phyloP scores from a whole-genome alignment of 2,888 invertebrate genomes.

The Xestia rhomboidea region DNA sequence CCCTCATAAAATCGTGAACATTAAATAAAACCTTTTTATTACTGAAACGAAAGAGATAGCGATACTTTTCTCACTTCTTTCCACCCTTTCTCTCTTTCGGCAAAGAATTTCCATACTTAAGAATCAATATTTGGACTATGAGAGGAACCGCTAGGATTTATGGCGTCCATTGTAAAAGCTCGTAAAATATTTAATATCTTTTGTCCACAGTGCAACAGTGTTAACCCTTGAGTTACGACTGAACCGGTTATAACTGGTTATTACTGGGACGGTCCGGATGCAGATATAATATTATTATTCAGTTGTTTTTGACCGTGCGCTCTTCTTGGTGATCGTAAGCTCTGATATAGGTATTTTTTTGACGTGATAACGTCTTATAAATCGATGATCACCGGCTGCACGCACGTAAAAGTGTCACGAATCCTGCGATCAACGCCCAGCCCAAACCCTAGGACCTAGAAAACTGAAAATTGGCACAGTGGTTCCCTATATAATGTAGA shows the following conservation, averaged over 20 bases:
- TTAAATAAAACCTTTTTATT: constrained; percentile 55
- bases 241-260: constrained; percentile 36
- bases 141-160: constrained; percentile 52
- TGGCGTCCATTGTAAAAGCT: constrained; percentile 41
- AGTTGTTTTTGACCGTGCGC: background rate
- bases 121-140: constrained; percentile 59
- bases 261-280: constrained; percentile 29
- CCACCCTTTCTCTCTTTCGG: constrained; percentile 3
- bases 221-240: constrained; percentile 46
- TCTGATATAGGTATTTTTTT: background rate
- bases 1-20: constrained; percentile 51
- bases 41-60: constrained; percentile 34
- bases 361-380: no score
- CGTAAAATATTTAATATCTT: constrained; percentile 63
- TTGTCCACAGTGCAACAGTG: constrained; percentile 49
- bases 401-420: no score
- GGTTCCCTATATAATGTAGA: no score
- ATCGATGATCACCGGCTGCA: no score
- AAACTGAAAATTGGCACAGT: no score
- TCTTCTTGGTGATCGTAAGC: background rate
- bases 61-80: background rate
- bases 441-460: no score
- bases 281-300: constrained; percentile 16
- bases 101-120: constrained; percentile 42
- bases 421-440: no score